Evolutionary conservation across 1,140 invertebrate genomes (phyloP).

Genomic region (Protaetia brevitarsis): DNA sequence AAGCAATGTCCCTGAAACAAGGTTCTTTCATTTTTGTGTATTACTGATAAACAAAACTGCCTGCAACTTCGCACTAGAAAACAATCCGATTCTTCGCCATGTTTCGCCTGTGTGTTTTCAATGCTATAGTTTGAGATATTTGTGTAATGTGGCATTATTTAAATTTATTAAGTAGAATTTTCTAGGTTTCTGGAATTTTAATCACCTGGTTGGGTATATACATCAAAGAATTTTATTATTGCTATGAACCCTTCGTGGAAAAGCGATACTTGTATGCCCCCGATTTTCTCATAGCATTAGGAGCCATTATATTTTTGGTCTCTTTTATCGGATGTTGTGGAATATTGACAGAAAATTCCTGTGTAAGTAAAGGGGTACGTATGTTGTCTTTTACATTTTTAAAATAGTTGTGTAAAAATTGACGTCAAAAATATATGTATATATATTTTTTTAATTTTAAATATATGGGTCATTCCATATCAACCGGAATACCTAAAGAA

Average conservation of each 20-base stretch:
- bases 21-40: too few species aligned
- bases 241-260: background rate
- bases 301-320: background rate
- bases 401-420: background rate
- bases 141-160: background rate
- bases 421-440: too few species aligned
- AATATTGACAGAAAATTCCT: background rate
- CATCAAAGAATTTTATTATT: constrained; percentile 15
- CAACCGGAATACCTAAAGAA: too few species aligned
- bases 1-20: too few species aligned
- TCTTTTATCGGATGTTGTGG: constrained; percentile 6
- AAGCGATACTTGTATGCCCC: constrained; percentile 12
- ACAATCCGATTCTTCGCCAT: too few species aligned
- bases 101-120: too few species aligned
- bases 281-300: constrained; percentile 5
- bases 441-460: too few species aligned
- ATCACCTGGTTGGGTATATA: background rate
- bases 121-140: too few species aligned
- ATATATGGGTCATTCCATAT: too few species aligned
- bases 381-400: background rate
- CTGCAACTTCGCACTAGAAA: too few species aligned
- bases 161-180: background rate
- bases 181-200: background rate
- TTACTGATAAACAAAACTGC: too few species aligned
- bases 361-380: background rate